Conservation (phyloP, 2,797 vertebrate genomes). For the Halcyon badia region DNA sequence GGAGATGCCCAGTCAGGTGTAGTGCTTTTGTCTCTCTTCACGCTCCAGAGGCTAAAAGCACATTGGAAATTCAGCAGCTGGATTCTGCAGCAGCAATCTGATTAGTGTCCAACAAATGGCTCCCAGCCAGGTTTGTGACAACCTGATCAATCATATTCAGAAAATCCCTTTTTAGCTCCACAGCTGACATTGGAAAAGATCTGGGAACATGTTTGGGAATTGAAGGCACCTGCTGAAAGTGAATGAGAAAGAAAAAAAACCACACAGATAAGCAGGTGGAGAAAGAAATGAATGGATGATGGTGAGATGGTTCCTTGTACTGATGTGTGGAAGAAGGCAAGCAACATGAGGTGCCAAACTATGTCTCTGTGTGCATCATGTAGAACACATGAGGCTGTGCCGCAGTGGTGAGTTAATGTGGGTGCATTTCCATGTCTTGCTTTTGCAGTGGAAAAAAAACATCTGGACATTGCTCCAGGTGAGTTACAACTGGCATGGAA, state of each 20-base stretch:
- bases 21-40: conserved; percentile 17
- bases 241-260: neutral
- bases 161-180: conserved; percentile 56
- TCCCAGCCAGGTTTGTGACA: conserved; percentile 64
- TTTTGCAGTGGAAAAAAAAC: neutral
- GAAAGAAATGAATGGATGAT: neutral
- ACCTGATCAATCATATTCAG: conserved; percentile 54
- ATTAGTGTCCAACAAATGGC: conserved; percentile 55
- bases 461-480: neutral
- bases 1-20: conserved; percentile 30
- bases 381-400: fast-evolving
- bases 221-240: conserved; percentile 16
- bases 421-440: neutral
- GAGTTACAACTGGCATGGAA: neutral
- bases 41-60: neutral
- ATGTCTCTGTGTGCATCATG: neutral
- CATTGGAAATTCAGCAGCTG: conserved; percentile 38
- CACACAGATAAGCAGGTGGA: neutral
- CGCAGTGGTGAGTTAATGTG: neutral
- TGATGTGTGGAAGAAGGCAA: neutral
- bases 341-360: neutral
- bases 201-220: conserved; percentile 25
- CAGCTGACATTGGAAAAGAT: conserved; percentile 30
- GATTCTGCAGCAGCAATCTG: conserved; percentile 31
- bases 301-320: neutral